Base-by-base conservation (phyloP, 2,888 invertebrate genomes). In the Ectobius pallidus region DNA sequence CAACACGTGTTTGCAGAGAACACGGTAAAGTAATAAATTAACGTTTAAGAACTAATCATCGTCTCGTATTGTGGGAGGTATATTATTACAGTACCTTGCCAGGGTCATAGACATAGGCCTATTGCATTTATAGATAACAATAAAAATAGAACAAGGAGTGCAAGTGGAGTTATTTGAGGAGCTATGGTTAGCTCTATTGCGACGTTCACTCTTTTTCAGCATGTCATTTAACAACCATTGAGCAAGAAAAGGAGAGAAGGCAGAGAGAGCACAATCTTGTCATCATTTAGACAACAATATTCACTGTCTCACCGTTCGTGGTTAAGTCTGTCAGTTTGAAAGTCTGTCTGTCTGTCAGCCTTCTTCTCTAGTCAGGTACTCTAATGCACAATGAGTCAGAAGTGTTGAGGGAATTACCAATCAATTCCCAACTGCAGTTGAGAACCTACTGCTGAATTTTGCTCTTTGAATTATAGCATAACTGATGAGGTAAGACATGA, bases 191-290 rank as follows among this genome's bases (percentile, higher is more conserved):
- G 62, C 62, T 62, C 62, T 62, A 62, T 62, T 62, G 62, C 18
- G 34, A 34, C 20, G 22, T 42, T 32, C 22, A 22, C 6, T 18
- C 65, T 14, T 27, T 39, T 27, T 65, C 22, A 65, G 27, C 42
- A 44, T 46, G 44, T 71, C 55, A 30, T 70, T 67, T 55, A 55
- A 70, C 70, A 75, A 76, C 75, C 73, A 74, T 76, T 76, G 76
- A 76, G 76, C 76, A 76, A 76, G 72, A 74, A 73, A 65, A 73
- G 75, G 62, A 70, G 70, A 72, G 71, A 65, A 46, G 69, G 69
- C 58, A 63, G 49, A 61, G 70, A 63, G 63, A 69, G 69, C 55
- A 61, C 39, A 16, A 67, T 14, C 14, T 58, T 16, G 32, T 9
- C 16, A 16, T 58, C 22, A 25, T 18, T 4, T 18, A 46, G 39